Conservation (phyloP, 2,888 invertebrate species). For the Metacarcinus magister region DNA sequence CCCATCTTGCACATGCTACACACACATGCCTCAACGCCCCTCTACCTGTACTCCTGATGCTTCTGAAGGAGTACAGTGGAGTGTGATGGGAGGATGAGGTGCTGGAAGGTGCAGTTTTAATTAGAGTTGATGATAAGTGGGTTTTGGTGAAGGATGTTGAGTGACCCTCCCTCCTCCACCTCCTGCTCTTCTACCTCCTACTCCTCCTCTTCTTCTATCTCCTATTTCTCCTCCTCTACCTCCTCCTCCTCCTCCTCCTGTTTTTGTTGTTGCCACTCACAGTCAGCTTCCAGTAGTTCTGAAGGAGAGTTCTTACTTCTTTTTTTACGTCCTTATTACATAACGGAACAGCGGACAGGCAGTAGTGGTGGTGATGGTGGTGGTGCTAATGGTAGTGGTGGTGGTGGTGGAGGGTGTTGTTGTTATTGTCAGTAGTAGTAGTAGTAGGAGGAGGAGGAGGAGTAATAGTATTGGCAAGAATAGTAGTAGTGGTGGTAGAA, state of each 20-base stretch:
- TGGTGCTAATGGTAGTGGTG: neutral
- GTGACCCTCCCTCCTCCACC: neutral
- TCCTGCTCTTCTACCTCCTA: neutral
- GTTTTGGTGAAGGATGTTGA: neutral
- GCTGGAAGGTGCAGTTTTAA: too few species aligned
- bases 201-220: constrained; percentile 5
- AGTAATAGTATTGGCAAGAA: neutral
- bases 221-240: neutral
- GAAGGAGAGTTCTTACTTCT: too few species aligned
- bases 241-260: neutral
- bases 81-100: too few species aligned
- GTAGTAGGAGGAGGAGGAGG: too few species aligned
- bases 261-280: neutral
- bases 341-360: neutral
- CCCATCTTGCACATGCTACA: too few species aligned
- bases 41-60: too few species aligned
- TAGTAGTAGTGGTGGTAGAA: neutral
- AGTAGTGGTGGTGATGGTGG: neutral
- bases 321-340: neutral
- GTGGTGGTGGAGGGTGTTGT: neutral
- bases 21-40: too few species aligned
- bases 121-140: too few species aligned
- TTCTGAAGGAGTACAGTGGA: too few species aligned
- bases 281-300: neutral
- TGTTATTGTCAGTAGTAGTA: too few species aligned